Evolutionary conservation across 1,140 invertebrate species (phyloP).

Genomic region (Drosophila aff.): DNA sequence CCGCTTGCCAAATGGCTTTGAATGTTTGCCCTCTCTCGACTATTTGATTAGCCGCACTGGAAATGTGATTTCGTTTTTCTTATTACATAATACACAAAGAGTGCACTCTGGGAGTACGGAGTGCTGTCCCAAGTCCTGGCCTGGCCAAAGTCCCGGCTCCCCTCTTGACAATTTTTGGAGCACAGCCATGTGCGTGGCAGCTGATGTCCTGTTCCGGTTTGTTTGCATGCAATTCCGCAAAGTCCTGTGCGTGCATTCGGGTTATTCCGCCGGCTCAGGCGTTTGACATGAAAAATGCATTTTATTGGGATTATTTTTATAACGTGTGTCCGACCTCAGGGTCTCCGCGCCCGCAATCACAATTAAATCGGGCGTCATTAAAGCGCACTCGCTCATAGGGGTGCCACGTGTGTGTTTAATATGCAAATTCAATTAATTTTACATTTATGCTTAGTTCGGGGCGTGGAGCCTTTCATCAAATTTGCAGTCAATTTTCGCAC

Average conservation of each 20-base stretch:
- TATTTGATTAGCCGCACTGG: conserved; percentile 65
- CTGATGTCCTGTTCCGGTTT: conserved; percentile 54
- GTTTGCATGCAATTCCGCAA: conserved; percentile 81
- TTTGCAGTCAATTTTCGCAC: conserved; percentile 69
- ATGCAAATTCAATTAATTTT: conserved; percentile 80
- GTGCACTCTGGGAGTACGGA: conserved; percentile 11
- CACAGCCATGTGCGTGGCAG: conserved; percentile 34
- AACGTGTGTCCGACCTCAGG: conserved; percentile 54
- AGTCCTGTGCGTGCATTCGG: conserved; percentile 82
- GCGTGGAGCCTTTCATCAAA: conserved; percentile 26
- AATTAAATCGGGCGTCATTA: conserved; percentile 58
- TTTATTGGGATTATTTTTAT: conserved; percentile 84
- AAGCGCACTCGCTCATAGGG: conserved; percentile 23
- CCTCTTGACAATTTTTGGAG: conserved; percentile 33
- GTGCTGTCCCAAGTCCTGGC: neutral
- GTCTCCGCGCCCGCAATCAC: conserved; percentile 18
- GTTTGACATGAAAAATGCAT: conserved; percentile 84
- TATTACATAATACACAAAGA: conserved; percentile 67
- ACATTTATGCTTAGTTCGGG: conserved; percentile 69
- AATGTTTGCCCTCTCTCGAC: conserved; percentile 48
- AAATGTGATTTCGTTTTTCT: conserved; percentile 57
- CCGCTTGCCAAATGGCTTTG: conserved; percentile 52
- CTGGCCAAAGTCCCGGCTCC: neutral
- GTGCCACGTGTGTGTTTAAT: conserved; percentile 34
- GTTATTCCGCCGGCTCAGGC: conserved; percentile 81